phyloP scores from a whole-genome alignment of 1,140 invertebrate genomes.

The Diorhabda elongata region DNA sequence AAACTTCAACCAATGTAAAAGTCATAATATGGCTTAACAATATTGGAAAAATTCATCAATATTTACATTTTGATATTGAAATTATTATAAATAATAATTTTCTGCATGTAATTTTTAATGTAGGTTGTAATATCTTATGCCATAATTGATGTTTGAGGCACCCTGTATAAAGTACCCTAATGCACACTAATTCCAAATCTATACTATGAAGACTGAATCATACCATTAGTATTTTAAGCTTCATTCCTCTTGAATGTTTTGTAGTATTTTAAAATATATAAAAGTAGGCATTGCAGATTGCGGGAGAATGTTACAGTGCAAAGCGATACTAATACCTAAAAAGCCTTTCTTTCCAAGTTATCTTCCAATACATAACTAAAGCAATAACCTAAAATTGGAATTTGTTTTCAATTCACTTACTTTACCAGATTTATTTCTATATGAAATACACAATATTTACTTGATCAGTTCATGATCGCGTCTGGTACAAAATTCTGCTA shows the following conservation, averaged over 20 bases:
- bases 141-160: not conserved
- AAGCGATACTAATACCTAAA: not conserved
- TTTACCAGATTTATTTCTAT: constrained; percentile 10
- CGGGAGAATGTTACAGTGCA: constrained; percentile 10
- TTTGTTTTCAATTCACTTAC: constrained; percentile 9
- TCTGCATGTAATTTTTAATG: too few species aligned
- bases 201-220: constrained; percentile 1
- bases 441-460: constrained; percentile 9
- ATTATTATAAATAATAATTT: too few species aligned
- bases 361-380: not conserved
- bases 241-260: constrained; percentile 25
- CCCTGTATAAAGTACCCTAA: not conserved
- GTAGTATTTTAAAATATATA: constrained; percentile 14
- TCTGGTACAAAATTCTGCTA: not conserved
- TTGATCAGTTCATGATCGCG: constrained; percentile 12
- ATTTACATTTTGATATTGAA: too few species aligned
- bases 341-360: constrained; percentile 4
- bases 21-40: too few species aligned
- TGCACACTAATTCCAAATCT: not conserved
- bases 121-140: too few species aligned
- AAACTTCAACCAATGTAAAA: too few species aligned
- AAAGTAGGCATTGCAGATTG: constrained; percentile 7
- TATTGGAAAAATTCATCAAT: too few species aligned
- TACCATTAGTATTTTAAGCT: constrained; percentile 29
- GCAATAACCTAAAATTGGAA: constrained; percentile 13